Percentiles rank a stretch among this genome's conserved stretches.
These are phyloP conservation scores for Urosaurus nigricauda DNA, from an alignment of 2,797 vertebrate genomes.

Conservation along the genomic window DNA sequence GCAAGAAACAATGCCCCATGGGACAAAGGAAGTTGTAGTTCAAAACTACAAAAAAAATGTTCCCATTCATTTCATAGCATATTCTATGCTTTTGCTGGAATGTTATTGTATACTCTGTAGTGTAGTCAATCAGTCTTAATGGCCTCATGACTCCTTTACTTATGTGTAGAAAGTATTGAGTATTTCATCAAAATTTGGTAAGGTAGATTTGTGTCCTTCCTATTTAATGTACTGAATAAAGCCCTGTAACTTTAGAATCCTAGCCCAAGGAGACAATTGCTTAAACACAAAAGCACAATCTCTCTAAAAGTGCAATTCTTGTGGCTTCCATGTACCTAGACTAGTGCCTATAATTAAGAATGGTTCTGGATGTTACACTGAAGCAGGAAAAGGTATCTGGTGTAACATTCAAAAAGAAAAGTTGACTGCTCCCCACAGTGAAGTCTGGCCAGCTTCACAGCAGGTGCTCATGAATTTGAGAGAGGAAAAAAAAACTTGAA, in stretches of 20 bases:
- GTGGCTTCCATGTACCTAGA: not conserved
- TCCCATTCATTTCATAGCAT: not conserved
- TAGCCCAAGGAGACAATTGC: not conserved
- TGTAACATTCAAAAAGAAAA: not conserved
- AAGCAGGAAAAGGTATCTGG: not conserved
- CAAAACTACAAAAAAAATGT: not conserved
- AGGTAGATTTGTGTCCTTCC: not conserved
- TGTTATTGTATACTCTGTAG: not conserved
- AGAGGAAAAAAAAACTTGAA: constrained; percentile 14
- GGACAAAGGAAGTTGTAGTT: not conserved
- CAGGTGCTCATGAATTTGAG: not conserved
- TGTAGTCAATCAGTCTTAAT: not conserved
- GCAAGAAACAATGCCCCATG: not conserved
- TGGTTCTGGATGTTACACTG: not conserved
- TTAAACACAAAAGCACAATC: not conserved
- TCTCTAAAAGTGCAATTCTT: not conserved
- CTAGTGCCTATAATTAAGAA: not conserved
- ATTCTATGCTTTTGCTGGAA: too few relatives aligned
- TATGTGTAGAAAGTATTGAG: not conserved
- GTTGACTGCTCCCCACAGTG: not conserved
- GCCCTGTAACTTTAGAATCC: not conserved
- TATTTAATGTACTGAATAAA: not conserved
- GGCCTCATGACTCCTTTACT: not conserved
- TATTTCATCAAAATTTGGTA: not conserved
- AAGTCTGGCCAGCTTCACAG: not conserved